Base-by-base conservation (phyloP, 92 coral and sea anemone species). In the Blastomussa wellsi region DNA sequence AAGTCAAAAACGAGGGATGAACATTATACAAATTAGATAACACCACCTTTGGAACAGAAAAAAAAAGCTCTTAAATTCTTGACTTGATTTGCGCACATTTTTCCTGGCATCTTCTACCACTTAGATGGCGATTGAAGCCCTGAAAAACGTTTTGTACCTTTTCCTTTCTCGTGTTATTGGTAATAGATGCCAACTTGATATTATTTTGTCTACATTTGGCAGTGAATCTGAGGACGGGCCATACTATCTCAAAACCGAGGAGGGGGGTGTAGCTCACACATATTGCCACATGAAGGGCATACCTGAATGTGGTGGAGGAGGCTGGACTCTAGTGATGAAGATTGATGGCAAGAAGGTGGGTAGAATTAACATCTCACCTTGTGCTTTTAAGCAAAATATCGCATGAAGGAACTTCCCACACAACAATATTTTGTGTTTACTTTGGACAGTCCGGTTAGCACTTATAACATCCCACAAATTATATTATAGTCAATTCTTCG, bases 311-410 rank as follows among this genome's bases (percentile, higher is more conserved):
- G 84, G 84, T 4, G 62, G 65, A 9, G 84, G 84, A 20, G 76
- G 76, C 17, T 80, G 76, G 84, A 80, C 84, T 20, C 48, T 80
- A 49, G 84, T 80, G 2, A 80, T 80, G 84, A 80, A 80, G 65
- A 68, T 80, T 28, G 49, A 80, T 42, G 84, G 84, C 2, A 20
- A 71, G 16, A 67, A 80, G 84, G 84, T 80, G 16, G 44, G 29
- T 17, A 19, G 48, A 13, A 2, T 1, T 6, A 59, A 59, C 20
- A 19, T 59, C 28, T 59, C 12, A 44, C 49, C 49, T 44, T 44
- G 5, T 44, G 7, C 57, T 51, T 12, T 1, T 51, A 44, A 44
- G 49, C 5, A 44, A 4, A 44, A 44, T 44, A 44, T 44, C 11
- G 5, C 12, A 44, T 8, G 12, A 6, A 44, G 11, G 49, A 8